Evolutionary conservation across 2,888 invertebrate genomes (phyloP).

Genomic region (Lordiphosa fenestrarum): DNA sequence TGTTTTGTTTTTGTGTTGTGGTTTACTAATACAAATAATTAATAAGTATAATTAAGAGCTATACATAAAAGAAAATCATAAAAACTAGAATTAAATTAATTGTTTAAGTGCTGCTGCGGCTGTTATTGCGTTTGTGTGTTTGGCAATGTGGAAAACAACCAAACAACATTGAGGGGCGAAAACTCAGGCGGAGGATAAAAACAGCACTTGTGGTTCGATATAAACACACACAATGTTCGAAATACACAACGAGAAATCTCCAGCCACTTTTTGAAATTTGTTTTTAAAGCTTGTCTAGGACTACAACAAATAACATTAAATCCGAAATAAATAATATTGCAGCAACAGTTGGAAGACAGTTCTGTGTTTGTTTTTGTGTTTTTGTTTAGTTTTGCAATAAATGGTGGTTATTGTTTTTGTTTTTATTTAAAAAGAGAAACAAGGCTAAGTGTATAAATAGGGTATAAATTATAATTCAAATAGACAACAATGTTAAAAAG

Average conservation of each 20-base stretch:
- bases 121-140: constrained; percentile 20
- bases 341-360: constrained; percentile 77
- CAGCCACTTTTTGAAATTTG: constrained; percentile 31
- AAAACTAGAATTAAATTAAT: constrained; percentile 33
- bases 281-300: constrained; percentile 51
- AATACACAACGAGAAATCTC: constrained; percentile 3
- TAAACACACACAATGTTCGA: background rate
- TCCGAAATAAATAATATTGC: constrained; percentile 62
- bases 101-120: constrained; percentile 28
- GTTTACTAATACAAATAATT: constrained; percentile 38
- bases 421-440: constrained; percentile 42
- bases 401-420: constrained; percentile 27
- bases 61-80: constrained; percentile 20
- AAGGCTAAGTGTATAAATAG: constrained; percentile 29
- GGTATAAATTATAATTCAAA: constrained; percentile 67
- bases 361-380: constrained; percentile 28
- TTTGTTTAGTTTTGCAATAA: constrained; percentile 17
- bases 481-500: constrained; percentile 57
- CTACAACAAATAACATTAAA: constrained; percentile 18
- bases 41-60: constrained; percentile 31
- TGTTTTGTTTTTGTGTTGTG: constrained; percentile 17
- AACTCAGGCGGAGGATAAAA: too few relatives aligned
- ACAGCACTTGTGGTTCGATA: too few relatives aligned
- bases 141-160: background rate
- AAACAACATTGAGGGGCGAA: too few relatives aligned